Conservation (phyloP, 2,113 vertebrate genomes). For the Lophura nycthemera region DNA sequence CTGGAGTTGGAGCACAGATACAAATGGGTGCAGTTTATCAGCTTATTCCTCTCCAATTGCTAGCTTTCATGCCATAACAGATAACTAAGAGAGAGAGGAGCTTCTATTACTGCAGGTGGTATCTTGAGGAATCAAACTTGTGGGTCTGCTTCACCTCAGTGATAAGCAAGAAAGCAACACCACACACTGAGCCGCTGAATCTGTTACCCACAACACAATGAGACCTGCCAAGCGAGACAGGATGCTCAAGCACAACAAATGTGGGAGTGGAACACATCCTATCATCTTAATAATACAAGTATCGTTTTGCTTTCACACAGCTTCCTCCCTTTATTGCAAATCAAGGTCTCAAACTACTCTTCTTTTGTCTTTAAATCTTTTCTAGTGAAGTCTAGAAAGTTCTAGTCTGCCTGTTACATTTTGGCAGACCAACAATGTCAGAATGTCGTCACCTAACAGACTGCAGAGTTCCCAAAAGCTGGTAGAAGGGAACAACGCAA, state of each 20-base stretch:
- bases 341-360: not conserved
- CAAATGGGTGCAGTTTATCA: not conserved
- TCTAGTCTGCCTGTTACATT: not conserved
- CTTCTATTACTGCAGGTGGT: not conserved
- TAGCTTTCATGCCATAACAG: not conserved
- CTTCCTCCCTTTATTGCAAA: not conserved
- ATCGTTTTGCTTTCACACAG: not conserved
- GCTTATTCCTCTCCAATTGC: not conserved
- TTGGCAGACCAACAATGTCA: not conserved
- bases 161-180: not conserved
- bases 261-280: not conserved
- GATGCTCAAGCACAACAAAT: not conserved
- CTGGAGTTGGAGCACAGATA: not conserved
- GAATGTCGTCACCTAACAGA: not conserved
- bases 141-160: not conserved
- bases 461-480: accelerated
- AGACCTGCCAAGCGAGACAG: not conserved
- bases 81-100: not conserved
- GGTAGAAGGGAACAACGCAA: not conserved
- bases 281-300: not conserved
- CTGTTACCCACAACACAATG: not conserved
- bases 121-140: not conserved
- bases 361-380: not conserved
- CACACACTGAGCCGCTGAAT: not conserved
- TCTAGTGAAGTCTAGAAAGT: not conserved